Conservation (phyloP, 2,888 invertebrate species). For the Zygaena filipendulae region DNA sequence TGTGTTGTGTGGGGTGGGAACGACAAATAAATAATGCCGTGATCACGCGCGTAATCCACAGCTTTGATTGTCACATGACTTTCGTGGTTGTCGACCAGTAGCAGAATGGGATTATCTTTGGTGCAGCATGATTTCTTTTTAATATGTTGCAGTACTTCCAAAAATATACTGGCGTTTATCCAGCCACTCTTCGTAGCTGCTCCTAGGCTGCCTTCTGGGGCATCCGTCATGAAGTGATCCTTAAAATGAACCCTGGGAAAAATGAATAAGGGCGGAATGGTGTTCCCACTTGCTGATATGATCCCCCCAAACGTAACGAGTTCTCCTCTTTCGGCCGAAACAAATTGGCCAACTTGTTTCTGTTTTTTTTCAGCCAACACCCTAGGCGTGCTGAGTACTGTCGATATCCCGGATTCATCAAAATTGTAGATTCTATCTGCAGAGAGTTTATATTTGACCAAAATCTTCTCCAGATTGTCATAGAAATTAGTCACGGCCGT, state of each 20-base stretch:
- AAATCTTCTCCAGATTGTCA: constrained; percentile 4
- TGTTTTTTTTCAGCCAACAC: too few species aligned
- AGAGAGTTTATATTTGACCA: constrained; percentile 1
- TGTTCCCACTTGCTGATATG: constrained; percentile 23
- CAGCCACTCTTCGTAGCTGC: constrained; percentile 16
- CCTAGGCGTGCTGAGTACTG: too few species aligned
- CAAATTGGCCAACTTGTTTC: constrained; percentile 26
- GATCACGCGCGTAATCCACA: constrained; percentile 13
- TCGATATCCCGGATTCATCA: too few species aligned
- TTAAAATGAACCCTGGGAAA: constrained; percentile 20
- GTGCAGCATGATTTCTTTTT: constrained; percentile 11
- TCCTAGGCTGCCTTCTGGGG: constrained; percentile 16
- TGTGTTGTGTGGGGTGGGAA: constrained; percentile 27
- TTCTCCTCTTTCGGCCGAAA: constrained; percentile 25
- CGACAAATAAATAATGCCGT: constrained; percentile 17
- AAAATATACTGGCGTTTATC: too few species aligned
- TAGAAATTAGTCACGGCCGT: constrained; percentile 17
- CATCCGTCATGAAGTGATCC: constrained; percentile 17
- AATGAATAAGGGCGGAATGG: constrained; percentile 27
- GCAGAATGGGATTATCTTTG: constrained; percentile 15
- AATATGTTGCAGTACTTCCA: too few species aligned
- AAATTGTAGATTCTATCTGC: constrained; percentile 1
- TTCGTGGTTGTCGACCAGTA: constrained; percentile 15
- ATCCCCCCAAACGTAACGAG: constrained; percentile 30
- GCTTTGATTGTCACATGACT: constrained; percentile 11